Evolutionary conservation across 1,140 invertebrate genomes (phyloP).

Genomic region (Drosophila equinoxialis): DNA sequence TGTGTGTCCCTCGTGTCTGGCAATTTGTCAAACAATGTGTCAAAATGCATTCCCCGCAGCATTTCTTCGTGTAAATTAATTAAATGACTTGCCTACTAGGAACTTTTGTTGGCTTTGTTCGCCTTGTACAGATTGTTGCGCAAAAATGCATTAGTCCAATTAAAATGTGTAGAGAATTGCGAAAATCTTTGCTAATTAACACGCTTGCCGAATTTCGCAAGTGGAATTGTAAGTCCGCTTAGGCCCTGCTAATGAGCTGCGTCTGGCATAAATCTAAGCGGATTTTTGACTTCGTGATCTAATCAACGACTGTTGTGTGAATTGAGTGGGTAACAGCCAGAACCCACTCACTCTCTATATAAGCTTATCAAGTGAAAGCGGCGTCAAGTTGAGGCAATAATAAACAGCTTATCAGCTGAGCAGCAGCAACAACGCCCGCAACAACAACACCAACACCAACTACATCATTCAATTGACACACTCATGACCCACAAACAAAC

Average conservation of each 20-base stretch:
- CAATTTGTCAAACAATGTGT: conserved; percentile 82
- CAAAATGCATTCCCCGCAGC: conserved; percentile 56
- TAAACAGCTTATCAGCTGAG: conserved; percentile 64
- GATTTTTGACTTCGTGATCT: conserved; percentile 50
- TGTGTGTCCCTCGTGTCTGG: conserved; percentile 49
- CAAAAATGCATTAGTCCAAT: conserved; percentile 63
- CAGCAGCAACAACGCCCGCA: conserved; percentile 27
- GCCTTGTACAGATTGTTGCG: not conserved
- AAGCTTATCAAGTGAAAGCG: conserved; percentile 34
- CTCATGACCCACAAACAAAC: conserved; percentile 54
- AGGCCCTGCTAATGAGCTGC: conserved; percentile 52
- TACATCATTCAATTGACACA: conserved; percentile 44
- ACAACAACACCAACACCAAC: conserved; percentile 3
- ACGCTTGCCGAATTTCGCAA: conserved; percentile 23
- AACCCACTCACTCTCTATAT: not conserved
- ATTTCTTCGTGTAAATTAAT: conserved; percentile 67
- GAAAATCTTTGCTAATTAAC: conserved; percentile 71
- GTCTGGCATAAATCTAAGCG: conserved; percentile 56
- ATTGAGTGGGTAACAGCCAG: conserved; percentile 3
- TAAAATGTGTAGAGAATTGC: conserved; percentile 57
- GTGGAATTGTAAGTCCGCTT: conserved; percentile 18
- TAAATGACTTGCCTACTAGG: conserved; percentile 57
- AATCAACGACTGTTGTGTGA: conserved; percentile 9
- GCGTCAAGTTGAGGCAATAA: conserved; percentile 30
- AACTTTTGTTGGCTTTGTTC: conserved; percentile 36